These are phyloP conservation scores for Turnix velox DNA, from an alignment of 2,113 vertebrate species.

Conservation along the genomic window DNA sequence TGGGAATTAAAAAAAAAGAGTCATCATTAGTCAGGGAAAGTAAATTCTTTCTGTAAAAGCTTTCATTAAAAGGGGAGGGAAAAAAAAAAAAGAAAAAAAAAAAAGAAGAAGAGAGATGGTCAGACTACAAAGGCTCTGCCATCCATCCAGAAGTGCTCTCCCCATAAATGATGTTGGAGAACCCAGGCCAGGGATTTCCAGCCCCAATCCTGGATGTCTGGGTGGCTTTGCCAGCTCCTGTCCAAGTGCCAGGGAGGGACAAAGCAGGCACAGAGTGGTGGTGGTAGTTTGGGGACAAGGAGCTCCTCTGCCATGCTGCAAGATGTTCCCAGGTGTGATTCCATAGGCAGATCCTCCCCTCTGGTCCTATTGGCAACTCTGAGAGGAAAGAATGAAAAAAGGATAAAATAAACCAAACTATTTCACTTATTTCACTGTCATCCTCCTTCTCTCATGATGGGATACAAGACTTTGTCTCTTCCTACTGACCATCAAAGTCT, in stretches of 20 bases:
- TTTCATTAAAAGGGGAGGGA: not conserved
- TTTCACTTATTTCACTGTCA: not conserved
- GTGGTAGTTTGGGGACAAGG: not conserved
- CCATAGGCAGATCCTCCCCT: not conserved
- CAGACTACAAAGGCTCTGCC: not conserved
- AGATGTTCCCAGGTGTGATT: not conserved
- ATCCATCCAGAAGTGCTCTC: not conserved
- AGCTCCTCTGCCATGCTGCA: not conserved
- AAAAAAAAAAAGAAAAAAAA: too few relatives aligned
- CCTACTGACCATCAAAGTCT: not conserved
- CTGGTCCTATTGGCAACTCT: accelerated
- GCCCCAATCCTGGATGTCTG: not conserved
- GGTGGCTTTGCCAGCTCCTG: not conserved
- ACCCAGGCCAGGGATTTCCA: not conserved
- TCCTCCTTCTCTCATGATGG: not conserved
- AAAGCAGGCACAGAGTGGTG: not conserved
- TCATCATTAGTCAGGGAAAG: not conserved
- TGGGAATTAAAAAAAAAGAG: not conserved
- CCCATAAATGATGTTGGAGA: not conserved
- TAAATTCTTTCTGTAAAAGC: not conserved
- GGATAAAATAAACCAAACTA: not conserved
- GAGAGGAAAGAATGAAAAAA: not conserved
- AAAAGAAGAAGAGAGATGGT: not conserved
- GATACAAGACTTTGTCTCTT: not conserved
- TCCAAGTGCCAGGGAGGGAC: not conserved